Evolutionary conservation across 92 coral and sea anemone genomes (phyloP).

Genomic region (Heteractis magnifica): DNA sequence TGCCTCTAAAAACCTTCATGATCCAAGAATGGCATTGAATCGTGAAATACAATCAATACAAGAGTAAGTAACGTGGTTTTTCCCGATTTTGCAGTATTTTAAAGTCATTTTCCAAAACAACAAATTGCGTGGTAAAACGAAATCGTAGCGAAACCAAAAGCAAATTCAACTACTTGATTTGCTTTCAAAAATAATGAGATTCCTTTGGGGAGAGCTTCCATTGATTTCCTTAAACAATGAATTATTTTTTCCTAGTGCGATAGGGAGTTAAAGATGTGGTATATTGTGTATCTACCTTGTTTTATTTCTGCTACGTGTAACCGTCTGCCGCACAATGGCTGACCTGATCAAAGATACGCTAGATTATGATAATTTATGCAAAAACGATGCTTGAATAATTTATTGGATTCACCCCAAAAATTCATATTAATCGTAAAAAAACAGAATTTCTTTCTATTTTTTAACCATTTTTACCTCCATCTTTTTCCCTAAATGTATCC

Average conservation of each 20-base stretch:
- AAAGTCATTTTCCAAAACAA: conserved; percentile 1
- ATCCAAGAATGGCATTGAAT: conserved; percentile 16
- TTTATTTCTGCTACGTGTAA: background rate
- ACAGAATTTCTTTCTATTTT: too few relatives aligned
- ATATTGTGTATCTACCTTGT: background rate
- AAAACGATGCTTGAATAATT: background rate
- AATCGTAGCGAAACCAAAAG: conserved; percentile 23
- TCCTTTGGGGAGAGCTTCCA: background rate
- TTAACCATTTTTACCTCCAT: too few relatives aligned
- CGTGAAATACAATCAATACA: conserved; percentile 11
- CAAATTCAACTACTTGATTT: conserved; percentile 7
- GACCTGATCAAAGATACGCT: background rate
- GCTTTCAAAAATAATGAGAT: background rate
- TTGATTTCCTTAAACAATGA: background rate
- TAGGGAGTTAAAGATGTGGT: background rate
- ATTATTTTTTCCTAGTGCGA: background rate
- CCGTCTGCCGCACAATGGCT: background rate
- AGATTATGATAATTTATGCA: background rate
- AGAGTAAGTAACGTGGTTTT: conserved; percentile 7
- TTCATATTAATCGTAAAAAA: too few relatives aligned
- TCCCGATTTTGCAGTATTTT: background rate
- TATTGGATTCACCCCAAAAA: too few relatives aligned
- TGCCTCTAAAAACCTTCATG: background rate
- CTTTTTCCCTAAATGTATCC: background rate
- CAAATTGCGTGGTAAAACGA: conserved; percentile 25